phyloP scores from a whole-genome alignment of 2,888 invertebrate species.

The Corbicula japonica region DNA sequence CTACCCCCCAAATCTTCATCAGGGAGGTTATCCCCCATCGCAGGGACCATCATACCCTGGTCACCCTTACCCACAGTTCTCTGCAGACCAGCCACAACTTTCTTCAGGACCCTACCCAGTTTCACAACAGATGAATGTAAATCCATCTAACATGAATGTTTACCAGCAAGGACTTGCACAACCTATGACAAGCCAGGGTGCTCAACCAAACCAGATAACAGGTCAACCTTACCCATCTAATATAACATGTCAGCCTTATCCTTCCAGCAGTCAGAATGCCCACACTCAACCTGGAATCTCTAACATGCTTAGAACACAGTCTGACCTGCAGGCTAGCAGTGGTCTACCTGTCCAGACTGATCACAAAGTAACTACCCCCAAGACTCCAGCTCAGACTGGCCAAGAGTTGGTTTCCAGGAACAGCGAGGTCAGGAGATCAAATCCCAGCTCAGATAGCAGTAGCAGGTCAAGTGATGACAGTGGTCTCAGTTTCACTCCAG shows the following conservation, averaged over 20 bases:
- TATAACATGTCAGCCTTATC: too few species aligned
- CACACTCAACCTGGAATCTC: neutral
- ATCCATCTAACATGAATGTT: conserved; percentile 5
- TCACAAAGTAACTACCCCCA: conserved; percentile 29
- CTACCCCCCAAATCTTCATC: conserved; percentile 16
- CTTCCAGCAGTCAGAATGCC: neutral
- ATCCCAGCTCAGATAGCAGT: conserved; percentile 71
- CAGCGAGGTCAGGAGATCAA: conserved; percentile 48
- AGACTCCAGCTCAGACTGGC: conserved; percentile 48
- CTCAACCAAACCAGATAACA: too few species aligned
- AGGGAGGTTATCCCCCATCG: neutral
- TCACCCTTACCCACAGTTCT: conserved; percentile 27
- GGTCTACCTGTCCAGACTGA: conserved; percentile 40
- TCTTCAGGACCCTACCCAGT: conserved; percentile 18
- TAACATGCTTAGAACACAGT: conserved; percentile 7
- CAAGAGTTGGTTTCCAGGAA: conserved; percentile 14
- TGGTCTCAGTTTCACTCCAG: conserved; percentile 81
- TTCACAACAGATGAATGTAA: neutral
- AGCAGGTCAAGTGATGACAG: conserved; percentile 81
- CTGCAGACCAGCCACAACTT: conserved; percentile 19
- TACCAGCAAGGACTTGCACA: neutral
- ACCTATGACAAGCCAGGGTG: neutral
- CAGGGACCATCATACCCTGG: conserved; percentile 5
- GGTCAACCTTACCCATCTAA: too few species aligned
- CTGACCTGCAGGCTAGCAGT: conserved; percentile 39